These are phyloP conservation scores for Ennomos erosarius DNA, from an alignment of 2,888 invertebrate species.

Conservation along the genomic window DNA sequence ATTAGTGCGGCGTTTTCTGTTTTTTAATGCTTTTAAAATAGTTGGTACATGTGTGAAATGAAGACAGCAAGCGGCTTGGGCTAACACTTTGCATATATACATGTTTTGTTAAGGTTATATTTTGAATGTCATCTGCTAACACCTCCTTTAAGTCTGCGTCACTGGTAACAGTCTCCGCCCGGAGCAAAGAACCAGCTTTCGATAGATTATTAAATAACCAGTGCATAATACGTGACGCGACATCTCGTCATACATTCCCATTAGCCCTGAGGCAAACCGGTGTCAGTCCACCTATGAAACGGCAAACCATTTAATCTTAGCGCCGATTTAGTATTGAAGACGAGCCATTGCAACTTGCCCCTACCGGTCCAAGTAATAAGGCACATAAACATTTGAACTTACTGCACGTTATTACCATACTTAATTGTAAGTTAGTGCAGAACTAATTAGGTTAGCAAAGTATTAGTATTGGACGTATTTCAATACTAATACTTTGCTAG, in stretches of 20 bases:
- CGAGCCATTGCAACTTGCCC: conserved; percentile 2
- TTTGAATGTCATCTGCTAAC: conserved; percentile 24
- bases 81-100: not conserved
- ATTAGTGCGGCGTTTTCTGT: no score
- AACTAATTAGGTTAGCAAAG: conserved; percentile 3
- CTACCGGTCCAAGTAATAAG: conserved; percentile 7
- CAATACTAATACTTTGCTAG: no score
- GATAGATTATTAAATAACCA: conserved; percentile 42
- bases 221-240: conserved; percentile 37
- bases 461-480: no score
- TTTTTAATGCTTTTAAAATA: no score
- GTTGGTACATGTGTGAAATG: no score
- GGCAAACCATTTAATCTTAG: not conserved
- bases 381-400: not conserved
- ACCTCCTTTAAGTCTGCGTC: conserved; percentile 28
- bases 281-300: conserved; percentile 11
- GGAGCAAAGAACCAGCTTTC: conserved; percentile 39
- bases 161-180: conserved; percentile 35
- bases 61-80: no score
- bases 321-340: not conserved
- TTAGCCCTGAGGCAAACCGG: conserved; percentile 26
- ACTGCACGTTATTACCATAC: not conserved
- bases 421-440: not conserved
- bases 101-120: conserved; percentile 1
- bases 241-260: conserved; percentile 24